These are phyloP conservation scores for Sarcophaga caerulescens DNA, from an alignment of 2,888 invertebrate species.

Conservation along the genomic window DNA sequence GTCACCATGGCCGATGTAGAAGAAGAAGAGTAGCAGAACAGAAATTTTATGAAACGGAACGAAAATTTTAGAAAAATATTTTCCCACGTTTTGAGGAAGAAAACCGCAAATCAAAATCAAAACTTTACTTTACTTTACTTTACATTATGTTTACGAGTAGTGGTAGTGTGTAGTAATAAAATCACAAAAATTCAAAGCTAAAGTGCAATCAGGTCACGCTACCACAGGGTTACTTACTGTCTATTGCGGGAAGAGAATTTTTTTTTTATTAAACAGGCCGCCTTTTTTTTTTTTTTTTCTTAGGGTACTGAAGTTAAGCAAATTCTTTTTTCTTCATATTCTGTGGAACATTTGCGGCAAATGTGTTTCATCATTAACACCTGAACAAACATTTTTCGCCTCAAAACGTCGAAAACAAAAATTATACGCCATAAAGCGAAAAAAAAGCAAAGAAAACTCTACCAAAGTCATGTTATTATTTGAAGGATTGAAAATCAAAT, in stretches of 20 bases:
- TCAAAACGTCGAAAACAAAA: constrained; percentile 15
- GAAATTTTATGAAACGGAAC: constrained; percentile 34
- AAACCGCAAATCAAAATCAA: constrained; percentile 23
- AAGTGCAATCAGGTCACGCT: not conserved
- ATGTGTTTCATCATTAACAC: constrained; percentile 66
- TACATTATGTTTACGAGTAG: too few relatives aligned
- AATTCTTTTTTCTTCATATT: not conserved
- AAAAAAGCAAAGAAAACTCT: not conserved
- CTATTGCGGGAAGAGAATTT: not conserved
- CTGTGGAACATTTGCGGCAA: constrained; percentile 35
- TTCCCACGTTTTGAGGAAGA: constrained; percentile 49
- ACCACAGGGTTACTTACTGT: not conserved
- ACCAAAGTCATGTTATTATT: constrained; percentile 54
- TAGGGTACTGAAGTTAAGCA: not conserved
- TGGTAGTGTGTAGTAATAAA: too few relatives aligned
- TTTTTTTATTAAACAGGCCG: not conserved
- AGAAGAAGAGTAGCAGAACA: not conserved
- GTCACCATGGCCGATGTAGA: constrained; percentile 1
- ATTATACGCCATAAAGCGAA: constrained; percentile 26
- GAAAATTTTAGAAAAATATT: constrained; percentile 5
- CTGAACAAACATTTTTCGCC: constrained; percentile 57
- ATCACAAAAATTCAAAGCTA: not conserved
- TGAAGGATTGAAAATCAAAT: constrained; percentile 65
- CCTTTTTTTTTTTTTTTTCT: too few relatives aligned
- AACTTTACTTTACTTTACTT: not conserved